Evolutionary conservation across 2,113 vertebrate species (phyloP).

Genomic region (Zosterops japonicus): DNA sequence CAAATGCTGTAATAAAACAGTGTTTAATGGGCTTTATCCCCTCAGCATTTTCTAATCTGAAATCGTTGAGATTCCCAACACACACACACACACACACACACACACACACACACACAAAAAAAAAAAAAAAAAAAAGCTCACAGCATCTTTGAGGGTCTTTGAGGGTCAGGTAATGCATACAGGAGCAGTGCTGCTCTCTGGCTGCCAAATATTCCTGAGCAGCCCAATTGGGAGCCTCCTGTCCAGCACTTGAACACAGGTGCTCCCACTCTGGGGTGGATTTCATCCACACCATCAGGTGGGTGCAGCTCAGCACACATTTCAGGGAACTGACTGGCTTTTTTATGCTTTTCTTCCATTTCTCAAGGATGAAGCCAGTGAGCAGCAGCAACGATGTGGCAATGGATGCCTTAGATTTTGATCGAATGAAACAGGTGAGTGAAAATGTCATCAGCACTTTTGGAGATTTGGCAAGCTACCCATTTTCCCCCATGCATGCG

Average conservation of each 20-base stretch:
- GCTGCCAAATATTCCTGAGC: background rate
- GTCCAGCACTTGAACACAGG: rapidly evolving
- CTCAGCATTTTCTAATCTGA: background rate
- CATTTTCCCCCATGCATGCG: slow-evolving; percentile 63
- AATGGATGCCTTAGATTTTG: slow-evolving; percentile 91
- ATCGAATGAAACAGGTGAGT: slow-evolving; percentile 97
- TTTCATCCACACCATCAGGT: background rate
- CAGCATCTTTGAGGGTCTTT: background rate
- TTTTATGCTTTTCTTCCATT: background rate
- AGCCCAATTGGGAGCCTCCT: background rate
- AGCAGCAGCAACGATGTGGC: slow-evolving; percentile 87
- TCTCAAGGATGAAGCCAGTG: slow-evolving; percentile 88
- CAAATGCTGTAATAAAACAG: background rate
- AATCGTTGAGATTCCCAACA: background rate
- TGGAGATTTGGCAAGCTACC: slow-evolving; percentile 15
- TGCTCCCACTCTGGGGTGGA: background rate
- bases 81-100: background rate
- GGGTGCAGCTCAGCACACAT: background rate
- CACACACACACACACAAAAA: no score
- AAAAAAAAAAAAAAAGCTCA: background rate
- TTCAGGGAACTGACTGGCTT: background rate
- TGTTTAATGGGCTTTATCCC: background rate
- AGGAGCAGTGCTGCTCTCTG: background rate
- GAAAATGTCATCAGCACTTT: background rate
- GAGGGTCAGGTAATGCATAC: background rate